Evolutionary conservation across 2,888 invertebrate genomes (phyloP).

Genomic region (Drosophila hamatofila): DNA sequence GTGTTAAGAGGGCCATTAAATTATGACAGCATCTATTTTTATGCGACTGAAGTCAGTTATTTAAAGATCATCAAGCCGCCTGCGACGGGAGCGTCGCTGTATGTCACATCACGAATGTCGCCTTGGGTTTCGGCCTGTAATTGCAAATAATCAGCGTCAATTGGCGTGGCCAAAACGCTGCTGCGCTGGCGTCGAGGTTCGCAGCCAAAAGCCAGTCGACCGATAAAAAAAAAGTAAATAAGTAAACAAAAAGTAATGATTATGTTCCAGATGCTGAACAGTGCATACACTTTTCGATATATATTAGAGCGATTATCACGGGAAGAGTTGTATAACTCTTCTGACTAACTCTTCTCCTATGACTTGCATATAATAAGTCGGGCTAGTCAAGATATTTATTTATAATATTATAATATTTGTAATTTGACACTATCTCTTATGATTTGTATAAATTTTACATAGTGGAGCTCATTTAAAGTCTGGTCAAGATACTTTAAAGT

Average conservation of each 20-base stretch:
- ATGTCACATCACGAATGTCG: conserved; percentile 63
- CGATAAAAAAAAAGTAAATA: conserved; percentile 10
- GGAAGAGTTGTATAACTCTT: too few species aligned
- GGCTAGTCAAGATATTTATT: not conserved
- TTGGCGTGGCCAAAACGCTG: conserved; percentile 66
- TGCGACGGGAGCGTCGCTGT: conserved; percentile 29
- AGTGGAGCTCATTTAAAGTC: too few species aligned
- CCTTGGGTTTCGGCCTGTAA: conserved; percentile 68
- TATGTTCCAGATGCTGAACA: not conserved
- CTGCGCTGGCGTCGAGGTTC: conserved; percentile 31
- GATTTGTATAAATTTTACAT: too few species aligned
- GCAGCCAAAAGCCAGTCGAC: conserved; percentile 28
- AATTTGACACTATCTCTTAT: too few species aligned
- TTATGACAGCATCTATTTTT: conserved; percentile 67
- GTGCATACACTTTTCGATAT: not conserved
- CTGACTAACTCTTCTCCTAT: too few species aligned
- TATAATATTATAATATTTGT: too few species aligned
- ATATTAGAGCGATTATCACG: not conserved
- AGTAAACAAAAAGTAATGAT: not conserved
- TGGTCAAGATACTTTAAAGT: too few species aligned
- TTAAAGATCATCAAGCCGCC: conserved; percentile 32
- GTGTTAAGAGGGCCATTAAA: conserved; percentile 43
- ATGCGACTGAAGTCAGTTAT: conserved; percentile 39
- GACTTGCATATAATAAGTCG: not conserved
- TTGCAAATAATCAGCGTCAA: conserved; percentile 77